These are phyloP conservation scores for Salvelinus sp. DNA, from an alignment of 2,113 vertebrate species.

Conservation along the genomic window DNA sequence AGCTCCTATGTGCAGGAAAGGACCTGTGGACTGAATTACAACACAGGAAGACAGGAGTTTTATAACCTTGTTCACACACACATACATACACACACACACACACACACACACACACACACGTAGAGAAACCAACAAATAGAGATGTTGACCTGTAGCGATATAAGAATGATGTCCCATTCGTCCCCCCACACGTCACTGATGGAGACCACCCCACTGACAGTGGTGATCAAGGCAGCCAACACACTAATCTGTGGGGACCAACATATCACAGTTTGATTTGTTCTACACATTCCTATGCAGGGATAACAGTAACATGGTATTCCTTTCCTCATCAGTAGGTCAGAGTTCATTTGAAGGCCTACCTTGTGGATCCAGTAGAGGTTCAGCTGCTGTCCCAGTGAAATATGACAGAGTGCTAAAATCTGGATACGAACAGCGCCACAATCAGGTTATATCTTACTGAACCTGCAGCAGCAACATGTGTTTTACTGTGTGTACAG, in stretches of 20 bases:
- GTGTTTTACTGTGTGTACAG: background rate
- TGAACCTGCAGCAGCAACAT: background rate
- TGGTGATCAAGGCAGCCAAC: conserved; percentile 79
- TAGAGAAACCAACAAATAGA: background rate
- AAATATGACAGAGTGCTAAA: conserved; percentile 90
- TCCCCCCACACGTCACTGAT: conserved; percentile 89
- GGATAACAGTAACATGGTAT: background rate
- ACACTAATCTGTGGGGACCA: conserved; percentile 79
- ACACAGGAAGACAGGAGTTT: background rate
- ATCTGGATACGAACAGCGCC: conserved; percentile 70
- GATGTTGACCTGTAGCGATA: conserved; percentile 85
- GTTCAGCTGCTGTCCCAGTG: conserved; percentile 93
- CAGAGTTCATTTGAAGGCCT: conserved; percentile 16
- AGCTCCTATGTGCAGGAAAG: conserved; percentile 91
- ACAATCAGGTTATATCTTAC: background rate
- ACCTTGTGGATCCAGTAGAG: conserved; percentile 99
- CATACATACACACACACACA: too few relatives aligned
- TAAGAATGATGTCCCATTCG: conserved; percentile 88
- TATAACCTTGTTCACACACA: background rate
- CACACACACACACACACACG: too few relatives aligned
- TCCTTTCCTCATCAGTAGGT: background rate
- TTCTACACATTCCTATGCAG: background rate
- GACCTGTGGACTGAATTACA: conserved; percentile 84
- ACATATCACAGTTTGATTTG: background rate
- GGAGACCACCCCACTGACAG: conserved; percentile 83